phyloP scores from a whole-genome alignment of 2,797 vertebrate species.

The Microctenopoma lineatum region DNA sequence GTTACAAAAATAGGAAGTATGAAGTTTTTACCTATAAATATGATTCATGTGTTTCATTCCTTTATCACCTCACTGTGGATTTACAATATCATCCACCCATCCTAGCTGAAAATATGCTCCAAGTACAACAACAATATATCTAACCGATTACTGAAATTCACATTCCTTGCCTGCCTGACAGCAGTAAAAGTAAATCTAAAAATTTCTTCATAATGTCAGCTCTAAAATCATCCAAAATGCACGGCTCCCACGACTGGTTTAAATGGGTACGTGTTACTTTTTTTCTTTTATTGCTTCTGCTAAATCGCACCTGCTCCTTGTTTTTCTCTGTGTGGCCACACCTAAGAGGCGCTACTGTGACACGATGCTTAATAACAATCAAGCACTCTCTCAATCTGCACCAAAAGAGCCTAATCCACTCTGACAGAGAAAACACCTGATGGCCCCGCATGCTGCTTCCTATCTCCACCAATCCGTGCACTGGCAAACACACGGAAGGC shows the following conservation, averaged over 20 bases:
- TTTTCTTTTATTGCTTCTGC: conserved; percentile 84
- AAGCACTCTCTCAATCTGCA: conserved; percentile 91
- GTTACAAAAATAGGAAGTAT: conserved; percentile 83
- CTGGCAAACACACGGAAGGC: conserved; percentile 19
- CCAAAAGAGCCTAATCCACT: conserved; percentile 94
- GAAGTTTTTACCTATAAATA: conserved; percentile 68
- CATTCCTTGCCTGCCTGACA: conserved; percentile 34
- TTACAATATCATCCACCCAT: conserved; percentile 60
- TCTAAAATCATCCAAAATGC: conserved; percentile 69
- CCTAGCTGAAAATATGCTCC: conserved; percentile 49
- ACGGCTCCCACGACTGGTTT: conserved; percentile 79
- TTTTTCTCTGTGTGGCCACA: conserved; percentile 91
- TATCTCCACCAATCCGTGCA: conserved; percentile 54
- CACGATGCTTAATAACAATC: conserved; percentile 94
- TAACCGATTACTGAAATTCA: conserved; percentile 47
- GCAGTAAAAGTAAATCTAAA: conserved; percentile 53
- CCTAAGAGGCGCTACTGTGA: conserved; percentile 91
- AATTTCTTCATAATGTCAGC: conserved; percentile 47
- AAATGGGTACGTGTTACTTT: conserved; percentile 76
- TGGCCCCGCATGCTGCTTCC: conserved; percentile 87
- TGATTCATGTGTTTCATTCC: conserved; percentile 49
- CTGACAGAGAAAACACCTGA: conserved; percentile 94
- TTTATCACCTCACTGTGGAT: conserved; percentile 59
- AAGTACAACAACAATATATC: conserved; percentile 47
- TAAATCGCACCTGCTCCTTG: conserved; percentile 94